Conservation (phyloP, 2,888 invertebrate species). For the Belgica antarctica region DNA sequence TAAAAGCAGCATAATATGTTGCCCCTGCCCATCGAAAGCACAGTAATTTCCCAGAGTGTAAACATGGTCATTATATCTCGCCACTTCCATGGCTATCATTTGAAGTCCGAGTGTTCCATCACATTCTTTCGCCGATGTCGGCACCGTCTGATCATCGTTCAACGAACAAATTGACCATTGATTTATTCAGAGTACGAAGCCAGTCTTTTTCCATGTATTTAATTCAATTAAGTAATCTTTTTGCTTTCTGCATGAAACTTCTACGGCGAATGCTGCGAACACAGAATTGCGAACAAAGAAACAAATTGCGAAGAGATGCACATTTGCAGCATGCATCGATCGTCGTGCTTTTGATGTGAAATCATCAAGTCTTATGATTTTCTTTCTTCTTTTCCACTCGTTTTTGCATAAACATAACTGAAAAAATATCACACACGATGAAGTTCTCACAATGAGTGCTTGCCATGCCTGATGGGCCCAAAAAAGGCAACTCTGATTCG, state of each 20-base stretch:
- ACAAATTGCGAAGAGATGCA: constrained; percentile 20
- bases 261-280: neutral
- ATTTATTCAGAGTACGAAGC: constrained; percentile 41
- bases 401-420: neutral
- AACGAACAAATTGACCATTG: constrained; percentile 43
- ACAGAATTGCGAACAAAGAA: neutral
- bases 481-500: neutral
- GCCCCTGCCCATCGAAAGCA: neutral
- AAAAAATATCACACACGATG: constrained; percentile 43
- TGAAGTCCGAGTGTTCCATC: constrained; percentile 34
- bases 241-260: constrained; percentile 18
- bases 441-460: constrained; percentile 39
- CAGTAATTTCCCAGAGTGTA: constrained; percentile 42
- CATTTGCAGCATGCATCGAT: constrained; percentile 12
- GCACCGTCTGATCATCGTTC: constrained; percentile 42
- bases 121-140: constrained; percentile 19
- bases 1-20: neutral
- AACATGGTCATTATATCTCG: constrained; percentile 41
- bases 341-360: constrained; percentile 6
- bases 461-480: constrained; percentile 2
- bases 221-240: constrained; percentile 44
- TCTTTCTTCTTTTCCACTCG: neutral
- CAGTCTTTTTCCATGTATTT: constrained; percentile 43
- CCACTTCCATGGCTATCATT: constrained; percentile 44
- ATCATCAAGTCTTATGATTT: neutral